Base-by-base conservation (phyloP, 2,797 vertebrate species). In the Scleropages formosus region DNA sequence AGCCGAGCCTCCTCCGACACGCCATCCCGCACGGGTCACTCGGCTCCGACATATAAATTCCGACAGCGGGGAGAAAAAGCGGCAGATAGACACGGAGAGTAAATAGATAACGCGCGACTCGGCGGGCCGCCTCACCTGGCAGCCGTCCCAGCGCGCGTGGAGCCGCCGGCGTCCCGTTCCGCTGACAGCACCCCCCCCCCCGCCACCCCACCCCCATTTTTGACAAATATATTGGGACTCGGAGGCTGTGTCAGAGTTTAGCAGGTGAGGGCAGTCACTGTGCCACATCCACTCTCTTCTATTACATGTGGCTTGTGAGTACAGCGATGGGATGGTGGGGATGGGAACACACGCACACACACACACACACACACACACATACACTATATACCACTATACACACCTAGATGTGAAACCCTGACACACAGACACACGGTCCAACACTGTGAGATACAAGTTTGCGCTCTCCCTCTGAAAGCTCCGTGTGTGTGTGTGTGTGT, bases 181-280 rank as follows among this genome's bases (percentile, higher is more conserved):
- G 49, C 78, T 62, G 69, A 68, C 70, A 73, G 18, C 56, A 18
- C 26, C 16, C 26, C 56, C 18, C 26, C 61, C 75, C 46, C 66
- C 7, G 22, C 13, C 26, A 59, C 44, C 20, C 66, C 62, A 64
- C 67, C 56, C 70, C 22, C 47, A 4, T 74, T 31, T 75, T 44
- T 68, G 72, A 77, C 51, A 64, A 74, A 70, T 27, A 44, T 76
- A 71, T 70, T 18, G 47, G 74, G 51, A 49, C 20, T 58, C 9
- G 24, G 39, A 72, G 16, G 24, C 64, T 65, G 68, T 80, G 75
- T 75, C 75, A 78, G 73, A 73, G 75, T 61, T 74, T 15, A 66
- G 73, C 24, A 46, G 61, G 49, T 11, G 63, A 62, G 70, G 27
- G 63, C 68, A 58, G 24, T 64, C 70, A 53, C 53, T 64, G 64